Percentiles rank a stretch among this genome's conserved stretches.
phyloP scores from a whole-genome alignment of 2,797 vertebrate genomes.

The Hephaestus fuliginosus region DNA sequence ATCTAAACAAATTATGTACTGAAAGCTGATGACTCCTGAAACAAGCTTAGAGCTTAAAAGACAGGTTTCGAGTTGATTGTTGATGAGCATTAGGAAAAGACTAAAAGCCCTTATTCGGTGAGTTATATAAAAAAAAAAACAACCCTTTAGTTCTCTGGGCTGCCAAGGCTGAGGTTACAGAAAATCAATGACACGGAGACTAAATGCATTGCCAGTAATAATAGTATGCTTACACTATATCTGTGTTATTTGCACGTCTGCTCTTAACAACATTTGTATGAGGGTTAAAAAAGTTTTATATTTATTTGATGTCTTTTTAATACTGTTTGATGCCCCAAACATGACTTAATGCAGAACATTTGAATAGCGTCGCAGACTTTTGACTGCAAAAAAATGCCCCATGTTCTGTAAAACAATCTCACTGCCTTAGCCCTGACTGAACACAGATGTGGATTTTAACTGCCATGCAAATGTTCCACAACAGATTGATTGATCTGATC shows the following conservation, averaged over 20 bases:
- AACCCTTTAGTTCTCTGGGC: background rate
- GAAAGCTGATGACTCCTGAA: background rate
- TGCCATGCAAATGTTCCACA: background rate
- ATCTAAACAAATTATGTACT: background rate
- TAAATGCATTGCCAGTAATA: constrained; percentile 2
- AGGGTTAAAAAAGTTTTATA: background rate
- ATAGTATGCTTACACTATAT: background rate
- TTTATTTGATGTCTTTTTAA: no score
- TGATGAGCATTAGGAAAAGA: constrained; percentile 3
- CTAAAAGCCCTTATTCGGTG: constrained; percentile 19
- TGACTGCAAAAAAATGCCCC: background rate
- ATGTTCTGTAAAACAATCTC: background rate
- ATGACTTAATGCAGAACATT: background rate
- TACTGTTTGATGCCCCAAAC: background rate
- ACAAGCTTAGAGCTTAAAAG: background rate
- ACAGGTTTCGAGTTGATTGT: background rate
- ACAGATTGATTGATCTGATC: background rate
- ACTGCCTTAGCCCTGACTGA: background rate
- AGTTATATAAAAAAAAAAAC: background rate
- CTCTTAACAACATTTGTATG: background rate
- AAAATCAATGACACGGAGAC: constrained; percentile 1
- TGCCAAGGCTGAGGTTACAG: constrained; percentile 4
- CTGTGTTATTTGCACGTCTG: constrained; percentile 6
- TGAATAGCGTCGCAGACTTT: background rate
- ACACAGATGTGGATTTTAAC: background rate